Percentiles rank a stretch among this genome's conserved stretches.
These are phyloP conservation scores for Stenoptilia bipunctidactyla DNA, from an alignment of 2,888 invertebrate species.

Conservation along the genomic window DNA sequence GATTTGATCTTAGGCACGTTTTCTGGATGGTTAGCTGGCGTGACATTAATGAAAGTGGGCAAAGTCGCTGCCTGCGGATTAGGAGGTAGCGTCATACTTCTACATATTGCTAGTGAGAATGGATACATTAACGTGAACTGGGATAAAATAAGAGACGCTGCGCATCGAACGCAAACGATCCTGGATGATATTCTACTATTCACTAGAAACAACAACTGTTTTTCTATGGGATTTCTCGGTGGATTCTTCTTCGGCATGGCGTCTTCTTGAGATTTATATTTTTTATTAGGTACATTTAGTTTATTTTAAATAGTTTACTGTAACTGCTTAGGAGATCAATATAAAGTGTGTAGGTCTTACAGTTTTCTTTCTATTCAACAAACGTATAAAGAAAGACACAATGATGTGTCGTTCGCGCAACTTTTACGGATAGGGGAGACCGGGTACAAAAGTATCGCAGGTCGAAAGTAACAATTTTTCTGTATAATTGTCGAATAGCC, in stretches of 20 bases:
- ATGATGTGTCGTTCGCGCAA: too few species aligned
- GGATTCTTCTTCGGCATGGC: conserved; percentile 89
- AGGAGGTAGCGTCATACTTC: conserved; percentile 87
- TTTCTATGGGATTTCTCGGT: conserved; percentile 83
- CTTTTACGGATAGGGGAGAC: too few species aligned
- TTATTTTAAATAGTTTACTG: conserved; percentile 10
- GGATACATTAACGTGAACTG: conserved; percentile 92
- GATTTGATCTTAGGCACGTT: conserved; percentile 31
- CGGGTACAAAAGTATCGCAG: too few species aligned
- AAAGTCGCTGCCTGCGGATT: conserved; percentile 89
- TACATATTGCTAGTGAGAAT: conserved; percentile 89
- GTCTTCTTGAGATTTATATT: conserved; percentile 46
- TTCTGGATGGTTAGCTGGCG: conserved; percentile 77
- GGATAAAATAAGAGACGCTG: conserved; percentile 82
- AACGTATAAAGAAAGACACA: too few species aligned
- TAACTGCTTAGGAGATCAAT: conserved; percentile 1
- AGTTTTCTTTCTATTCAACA: too few species aligned
- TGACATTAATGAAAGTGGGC: conserved; percentile 84
- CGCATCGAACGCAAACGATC: conserved; percentile 79
- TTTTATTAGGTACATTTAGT: conserved; percentile 6
- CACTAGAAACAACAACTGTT: conserved; percentile 75
- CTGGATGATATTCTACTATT: conserved; percentile 77
- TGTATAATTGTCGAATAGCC: too few species aligned
- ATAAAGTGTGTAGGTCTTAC: too few species aligned
- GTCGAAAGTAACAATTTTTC: too few species aligned